Evolutionary conservation across 1,140 invertebrate species (phyloP), one percentile per base, ranked within the genome.

Genomic region (Epicauta chinensis): DNA sequence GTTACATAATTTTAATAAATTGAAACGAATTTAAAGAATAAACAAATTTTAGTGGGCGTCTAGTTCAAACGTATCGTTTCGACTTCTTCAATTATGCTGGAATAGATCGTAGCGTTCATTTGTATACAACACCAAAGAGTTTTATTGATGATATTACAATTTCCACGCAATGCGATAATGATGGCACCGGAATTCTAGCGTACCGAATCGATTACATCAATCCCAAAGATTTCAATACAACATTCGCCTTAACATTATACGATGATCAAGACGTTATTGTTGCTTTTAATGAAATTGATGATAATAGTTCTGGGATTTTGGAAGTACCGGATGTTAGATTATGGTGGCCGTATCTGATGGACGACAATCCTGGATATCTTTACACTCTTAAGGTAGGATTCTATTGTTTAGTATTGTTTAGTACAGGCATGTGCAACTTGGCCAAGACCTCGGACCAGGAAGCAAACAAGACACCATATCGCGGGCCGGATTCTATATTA

Each of bases 61-160:
- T 48, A 75, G 80, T 16, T 79, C 89, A 94, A 66, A 78, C 79
- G 16, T 89, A 93, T 50, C 85, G 85, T 12, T 97, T 98, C 71
- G 95, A 98, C 68, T 98, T 98, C 71, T 97, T 95, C 74, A 97
- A 98, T 70, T 98, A 97, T 72, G 94, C 94, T 7, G 95, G 95
- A 6, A 95, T 98, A 47, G 91, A 98, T 69, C 80, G 95, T 46
- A 80, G 89, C 37, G 93, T 98, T 23, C 78, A 84, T 58, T 64
- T 98, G 5, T 91, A 93, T 67, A 87, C 91, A 2, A 93, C 89
- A 13, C 92, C 91, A 4, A 73, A 75, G 36, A 72, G 79, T 0
- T 91, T 86, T 66, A 83, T 97, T 16, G 82, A 91, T 61, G 92
- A 96, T 65, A 83, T 96, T 29, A 82, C 82, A 12, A 76, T 94